Evolutionary conservation across 2,797 vertebrate species (phyloP).

Genomic region (Tiaroga cobitis): DNA sequence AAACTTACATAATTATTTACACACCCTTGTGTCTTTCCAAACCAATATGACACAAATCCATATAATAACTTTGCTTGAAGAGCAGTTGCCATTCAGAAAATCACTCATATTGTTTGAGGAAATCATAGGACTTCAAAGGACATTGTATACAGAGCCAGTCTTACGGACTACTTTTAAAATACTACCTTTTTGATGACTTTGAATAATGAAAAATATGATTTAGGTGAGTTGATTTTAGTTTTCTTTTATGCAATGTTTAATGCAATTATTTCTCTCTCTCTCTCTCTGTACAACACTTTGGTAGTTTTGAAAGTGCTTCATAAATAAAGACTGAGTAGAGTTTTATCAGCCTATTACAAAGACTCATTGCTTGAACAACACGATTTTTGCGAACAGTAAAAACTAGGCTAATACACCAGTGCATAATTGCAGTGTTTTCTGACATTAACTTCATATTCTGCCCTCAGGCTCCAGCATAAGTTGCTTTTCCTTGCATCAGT

Average conservation of each 20-base stretch:
- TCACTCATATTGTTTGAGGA: not conserved
- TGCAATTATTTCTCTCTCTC: too few species aligned
- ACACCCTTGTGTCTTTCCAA: not conserved
- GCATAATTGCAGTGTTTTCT: not conserved
- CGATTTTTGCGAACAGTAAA: not conserved
- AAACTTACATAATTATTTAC: not conserved
- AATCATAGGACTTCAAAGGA: not conserved
- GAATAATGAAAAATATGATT: too few species aligned
- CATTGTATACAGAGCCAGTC: not conserved
- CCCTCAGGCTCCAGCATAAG: constrained; percentile 14
- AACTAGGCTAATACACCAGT: constrained; percentile 27
- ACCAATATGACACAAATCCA: not conserved
- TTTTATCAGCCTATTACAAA: not conserved
- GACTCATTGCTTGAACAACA: not conserved
- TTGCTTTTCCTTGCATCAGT: constrained; percentile 28
- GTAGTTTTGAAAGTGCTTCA: not conserved
- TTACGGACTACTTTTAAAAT: not conserved
- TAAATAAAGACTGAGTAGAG: not conserved
- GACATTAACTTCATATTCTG: constrained; percentile 12
- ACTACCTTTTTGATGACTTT: not conserved
- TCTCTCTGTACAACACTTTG: not conserved
- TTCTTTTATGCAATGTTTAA: too few species aligned
- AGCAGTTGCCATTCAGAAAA: not conserved
- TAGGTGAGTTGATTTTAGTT: too few species aligned
- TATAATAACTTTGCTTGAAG: not conserved